Base-by-base conservation (phyloP, 2,797 vertebrate genomes). In the Thaleichthys pacificus region DNA sequence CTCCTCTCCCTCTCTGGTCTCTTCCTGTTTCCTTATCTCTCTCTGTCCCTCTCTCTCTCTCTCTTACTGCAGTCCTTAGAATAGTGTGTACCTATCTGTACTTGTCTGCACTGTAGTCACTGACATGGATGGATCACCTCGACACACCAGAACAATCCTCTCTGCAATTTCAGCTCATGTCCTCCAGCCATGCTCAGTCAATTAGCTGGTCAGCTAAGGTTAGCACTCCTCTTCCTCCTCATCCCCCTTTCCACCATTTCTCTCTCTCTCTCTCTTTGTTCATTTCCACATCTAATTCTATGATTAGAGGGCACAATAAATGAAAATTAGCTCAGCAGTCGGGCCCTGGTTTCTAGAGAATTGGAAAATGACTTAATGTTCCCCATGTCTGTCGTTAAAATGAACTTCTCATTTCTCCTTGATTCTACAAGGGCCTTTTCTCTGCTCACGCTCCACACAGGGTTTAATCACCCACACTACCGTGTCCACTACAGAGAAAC, bases 261-360 rank as follows among this genome's bases (percentile, higher is more conserved):
- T 24, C n/a, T 49, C 5, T 57, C 35, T 61, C 68, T 73, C 66
- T 61, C 51, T 67, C 66, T 77, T 38, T 76, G 26, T 63, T 74
- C 60, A 80, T 83, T 87, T 68, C 35, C 70, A 70, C 56, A 65
- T 73, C 63, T 65, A 61, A 72, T 72, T 71, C 42, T 58, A 58
- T 49, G 64, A 76, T 80, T 76, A 60, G 76, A 70, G 71, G 58
- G 71, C 62, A 57, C 65, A 38, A 69, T 73, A 58, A 70, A 70
- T 61, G 65, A 61, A 73, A 79, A 71, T 77, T 32, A 84, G 73
- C 68, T 77, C 26, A 35, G 70, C 62, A 67, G 70, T 51, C 63
- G 28, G 70, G 62, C 75, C 76, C 42, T 56, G 17, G 69, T 68
- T 77, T 77, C 65, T 30, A 69, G 32, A 72, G 73, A 76, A 70